A percentile compares a stretch with the other conserved stretches of the same genome.
Conservation (phyloP, 1,140 invertebrate genomes). For the Heliconius congener region DNA sequence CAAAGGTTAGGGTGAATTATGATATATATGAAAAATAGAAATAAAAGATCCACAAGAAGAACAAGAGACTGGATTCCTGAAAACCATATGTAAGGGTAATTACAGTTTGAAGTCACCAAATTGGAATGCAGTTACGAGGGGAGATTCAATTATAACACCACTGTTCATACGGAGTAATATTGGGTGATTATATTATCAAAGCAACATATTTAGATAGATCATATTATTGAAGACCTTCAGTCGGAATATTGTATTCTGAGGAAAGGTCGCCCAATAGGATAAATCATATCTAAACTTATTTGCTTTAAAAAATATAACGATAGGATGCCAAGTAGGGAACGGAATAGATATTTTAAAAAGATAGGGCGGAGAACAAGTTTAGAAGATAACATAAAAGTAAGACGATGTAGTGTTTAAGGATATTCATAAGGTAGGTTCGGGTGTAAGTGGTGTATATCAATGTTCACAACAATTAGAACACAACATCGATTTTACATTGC, state of each 20-base stretch:
- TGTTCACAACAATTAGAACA: constrained; percentile 72
- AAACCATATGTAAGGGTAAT: constrained; percentile 70
- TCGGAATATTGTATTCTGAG: constrained; percentile 58
- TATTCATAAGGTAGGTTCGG: constrained; percentile 35
- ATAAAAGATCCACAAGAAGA: constrained; percentile 69
- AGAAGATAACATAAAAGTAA: constrained; percentile 15
- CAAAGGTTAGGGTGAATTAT: constrained; percentile 37
- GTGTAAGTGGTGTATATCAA: constrained; percentile 71
- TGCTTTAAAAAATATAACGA: constrained; percentile 57
- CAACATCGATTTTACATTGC: constrained; percentile 74
- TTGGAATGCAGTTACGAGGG: constrained; percentile 82
- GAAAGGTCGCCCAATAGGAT: constrained; percentile 60
- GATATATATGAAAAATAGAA: constrained; percentile 49
- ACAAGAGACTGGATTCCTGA: constrained; percentile 76
- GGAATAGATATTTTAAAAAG: constrained; percentile 29
- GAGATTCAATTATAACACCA: constrained; percentile 78
- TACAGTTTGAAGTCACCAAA: constrained; percentile 81
- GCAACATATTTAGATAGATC: constrained; percentile 47
- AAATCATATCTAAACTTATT: constrained; percentile 42
- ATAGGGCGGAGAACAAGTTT: constrained; percentile 27
- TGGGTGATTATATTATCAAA: constrained; percentile 53
- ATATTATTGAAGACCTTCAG: constrained; percentile 63
- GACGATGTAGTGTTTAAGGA: constrained; percentile 15
- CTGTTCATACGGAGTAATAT: constrained; percentile 45
- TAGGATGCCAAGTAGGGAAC: constrained; percentile 36